Base-by-base conservation (phyloP, 2,888 invertebrate genomes). In the Xanthorhoe spadicearia region DNA sequence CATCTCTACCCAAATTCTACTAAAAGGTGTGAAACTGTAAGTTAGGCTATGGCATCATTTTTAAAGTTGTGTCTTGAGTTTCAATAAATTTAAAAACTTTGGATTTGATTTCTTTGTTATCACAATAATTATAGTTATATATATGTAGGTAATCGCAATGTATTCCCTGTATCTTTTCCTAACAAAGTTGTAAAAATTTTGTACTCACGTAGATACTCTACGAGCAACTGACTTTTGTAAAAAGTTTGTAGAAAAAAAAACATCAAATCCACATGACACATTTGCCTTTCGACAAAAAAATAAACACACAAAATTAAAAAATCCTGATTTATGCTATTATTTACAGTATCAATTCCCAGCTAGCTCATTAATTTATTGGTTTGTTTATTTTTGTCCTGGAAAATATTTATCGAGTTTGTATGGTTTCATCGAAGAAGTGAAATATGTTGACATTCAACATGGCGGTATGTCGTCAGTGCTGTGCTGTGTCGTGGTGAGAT, bases 401-500 rank as follows among this genome's bases (percentile, higher is more conserved):
- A 78, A 77, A 76, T 76, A 66, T 61, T 59, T 71, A 68, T 72
- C 70, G 74, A 73, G 75, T 77, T 77, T 84, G 80, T 81, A 84
- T 81, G 87, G 85, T 81, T 83, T 80, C 84, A 86, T 83, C 83
- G 81, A 83, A 89, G 85, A 86, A 83, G 86, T 87, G 86, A 85
- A 86, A 82, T 85, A 88, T 90, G 92, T 96, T 96, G 96, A 96
- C 96, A 96, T 96, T 96, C 96, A 97, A 97, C 96, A 97, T 97
- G 97, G 97, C 97, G 97, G 97, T 96, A 96, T 97, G 97, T 97
- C 96, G 96, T 96, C 96, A 96, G 97, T 97, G 97, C 96, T 96
- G 96, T 97, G 97, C 97, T 97, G 97, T 97, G 97, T 97, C 97
- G 97, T 97, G 97, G 97, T 97, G 95, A 96, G 97, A 96, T 94